Percentiles rank a stretch among this genome's conserved stretches.
phyloP scores from a whole-genome alignment of 2,113 vertebrate species.

The Rhinoptilus africanus region DNA sequence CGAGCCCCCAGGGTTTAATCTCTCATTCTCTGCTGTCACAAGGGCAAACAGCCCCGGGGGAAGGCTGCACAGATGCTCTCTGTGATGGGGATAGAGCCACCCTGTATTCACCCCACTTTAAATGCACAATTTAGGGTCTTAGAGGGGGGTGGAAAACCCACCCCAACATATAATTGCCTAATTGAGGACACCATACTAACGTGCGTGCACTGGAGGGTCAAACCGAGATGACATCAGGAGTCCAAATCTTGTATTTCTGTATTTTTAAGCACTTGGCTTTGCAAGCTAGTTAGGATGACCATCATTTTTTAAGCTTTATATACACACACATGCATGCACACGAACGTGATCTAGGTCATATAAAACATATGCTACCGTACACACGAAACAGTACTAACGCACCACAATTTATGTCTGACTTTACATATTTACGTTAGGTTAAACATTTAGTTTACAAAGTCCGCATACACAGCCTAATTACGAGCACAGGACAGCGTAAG shows the following conservation, averaged over 20 bases:
- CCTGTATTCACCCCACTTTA: background rate
- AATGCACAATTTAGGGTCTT: background rate
- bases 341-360: rapidly evolving
- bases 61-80: background rate
- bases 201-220: background rate
- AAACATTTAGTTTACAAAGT: background rate
- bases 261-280: background rate
- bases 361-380: rapidly evolving
- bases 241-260: background rate
- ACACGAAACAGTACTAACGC: rapidly evolving
- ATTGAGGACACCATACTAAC: background rate
- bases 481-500: rapidly evolving
- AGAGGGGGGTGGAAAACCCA: background rate
- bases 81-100: background rate
- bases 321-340: background rate
- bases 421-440: background rate
- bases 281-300: background rate
- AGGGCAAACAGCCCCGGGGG: background rate
- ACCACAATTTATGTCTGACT: rapidly evolving
- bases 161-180: background rate
- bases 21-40: background rate
- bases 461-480: background rate
- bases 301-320: background rate
- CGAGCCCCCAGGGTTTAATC: background rate
- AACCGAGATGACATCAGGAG: background rate